Conservation (phyloP, 2,888 invertebrate species). For the Ptycholaimellus sp. region DNA sequence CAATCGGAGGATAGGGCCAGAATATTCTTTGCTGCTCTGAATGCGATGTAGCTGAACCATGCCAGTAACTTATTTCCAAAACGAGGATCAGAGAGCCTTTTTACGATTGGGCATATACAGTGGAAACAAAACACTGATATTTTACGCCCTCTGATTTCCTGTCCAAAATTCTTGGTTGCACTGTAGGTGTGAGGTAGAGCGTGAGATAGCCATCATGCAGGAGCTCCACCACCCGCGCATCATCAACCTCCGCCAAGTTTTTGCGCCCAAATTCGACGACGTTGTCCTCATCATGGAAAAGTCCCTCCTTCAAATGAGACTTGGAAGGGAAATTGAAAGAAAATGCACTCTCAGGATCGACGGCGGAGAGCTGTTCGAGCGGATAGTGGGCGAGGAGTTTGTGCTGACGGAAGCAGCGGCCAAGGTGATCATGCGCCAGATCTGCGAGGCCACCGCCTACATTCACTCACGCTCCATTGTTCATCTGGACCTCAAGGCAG, state of each 20-base stretch:
- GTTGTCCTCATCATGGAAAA: constrained; percentile 91
- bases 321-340: not conserved
- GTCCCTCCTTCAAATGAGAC: constrained; percentile 41
- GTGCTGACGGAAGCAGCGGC: constrained; percentile 84
- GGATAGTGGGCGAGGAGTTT: constrained; percentile 94
- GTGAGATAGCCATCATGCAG: constrained; percentile 91
- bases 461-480: constrained; percentile 82
- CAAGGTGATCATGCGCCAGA: constrained; percentile 84
- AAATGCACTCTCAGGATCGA: constrained; percentile 46
- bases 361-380: constrained; percentile 91
- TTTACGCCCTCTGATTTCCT: no score
- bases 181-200: no score
- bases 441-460: constrained; percentile 88
- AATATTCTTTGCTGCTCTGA: no score
- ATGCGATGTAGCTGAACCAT: no score
- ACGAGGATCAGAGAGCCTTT: no score
- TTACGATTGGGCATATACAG: no score
- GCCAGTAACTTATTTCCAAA: no score
- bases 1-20: no score
- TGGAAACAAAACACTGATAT: no score
- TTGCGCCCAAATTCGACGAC: constrained; percentile 52
- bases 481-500: constrained; percentile 86
- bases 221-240: constrained; percentile 73
- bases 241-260: constrained; percentile 88
- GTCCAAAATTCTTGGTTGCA: no score